Base-by-base conservation (phyloP, 2,888 invertebrate species). In the Tetheella fluctuosa region DNA sequence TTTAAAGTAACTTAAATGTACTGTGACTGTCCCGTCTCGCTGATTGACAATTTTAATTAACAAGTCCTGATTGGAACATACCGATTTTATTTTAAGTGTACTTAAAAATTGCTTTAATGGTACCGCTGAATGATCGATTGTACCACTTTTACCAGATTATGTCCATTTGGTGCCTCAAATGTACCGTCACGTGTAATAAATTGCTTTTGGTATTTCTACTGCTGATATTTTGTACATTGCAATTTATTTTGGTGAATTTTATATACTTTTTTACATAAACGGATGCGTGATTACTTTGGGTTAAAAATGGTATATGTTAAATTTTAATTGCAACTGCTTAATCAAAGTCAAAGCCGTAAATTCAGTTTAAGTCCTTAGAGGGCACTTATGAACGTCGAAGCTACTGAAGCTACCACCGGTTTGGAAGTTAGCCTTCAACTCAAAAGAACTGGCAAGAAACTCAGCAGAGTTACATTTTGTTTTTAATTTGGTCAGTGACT, bases 1-100 rank as follows among this genome's bases (percentile, higher is more conserved):
- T 70, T 63, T 69, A 75, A 77, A 74, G 72, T 48, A 75, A 77
- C 77, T 77, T 76, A 80, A 82, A 83, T 80, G 75, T 73, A 63
- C 79, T 69, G 71, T 73, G 64, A 68, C 76, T 63, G 59, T 59
- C 64, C 67, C 68, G 68, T 69, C 65, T 72, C 64, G 73, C 70
- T 89, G 89, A 90, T 86, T 88, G 90, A 89, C 89, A 84, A 83
- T 86, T 88, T 89, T 89, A 90, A 91, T 90, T 89, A 90, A 85
- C 84, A 78, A 80, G 74, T 74, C 75, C 73, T 75, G 76, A 81
- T 80, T 77, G 76, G 68, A 70, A 68, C 64, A 56, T 15, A 55
- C 5, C 34, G 34, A 37, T 55, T 55, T 55, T 37, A 23, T 34
- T 55, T 37, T 37, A 55, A 54, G 37, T 13, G 34, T 37, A 34